phyloP scores from a whole-genome alignment of 2,113 vertebrate genomes.

The Lophotis ruficrista region DNA sequence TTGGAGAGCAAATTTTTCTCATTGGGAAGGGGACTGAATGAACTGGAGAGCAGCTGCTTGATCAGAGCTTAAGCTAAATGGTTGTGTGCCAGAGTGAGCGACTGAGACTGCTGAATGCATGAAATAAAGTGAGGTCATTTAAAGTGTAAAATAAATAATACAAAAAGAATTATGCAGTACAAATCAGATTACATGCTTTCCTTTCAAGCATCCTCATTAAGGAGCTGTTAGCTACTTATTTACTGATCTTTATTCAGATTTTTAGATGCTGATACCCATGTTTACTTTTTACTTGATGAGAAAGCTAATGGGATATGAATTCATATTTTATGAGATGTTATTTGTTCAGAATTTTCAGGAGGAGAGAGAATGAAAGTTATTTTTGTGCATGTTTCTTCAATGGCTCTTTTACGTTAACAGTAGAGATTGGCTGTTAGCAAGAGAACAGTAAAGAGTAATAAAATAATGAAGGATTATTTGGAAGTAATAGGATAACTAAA shows the following conservation, averaged over 20 bases:
- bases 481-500: neutral
- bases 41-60: neutral
- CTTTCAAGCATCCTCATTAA: neutral
- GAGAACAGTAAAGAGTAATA: neutral
- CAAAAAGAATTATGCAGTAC: conserved; percentile 34
- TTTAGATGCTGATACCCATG: neutral
- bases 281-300: neutral
- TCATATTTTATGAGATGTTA: conserved; percentile 15
- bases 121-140: conserved; percentile 27
- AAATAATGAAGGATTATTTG: neutral
- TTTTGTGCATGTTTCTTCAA: neutral
- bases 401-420: neutral
- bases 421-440: neutral
- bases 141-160: conserved; percentile 40
- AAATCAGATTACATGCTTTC: conserved; percentile 25
- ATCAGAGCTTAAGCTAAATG: neutral
- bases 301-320: conserved; percentile 12
- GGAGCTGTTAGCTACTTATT: neutral
- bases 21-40: neutral
- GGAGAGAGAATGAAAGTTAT: neutral
- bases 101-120: neutral
- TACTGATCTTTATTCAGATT: neutral
- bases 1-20: neutral
- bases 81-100: neutral
- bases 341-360: neutral